Base-by-base conservation (phyloP, 2,888 invertebrate genomes). In the Sphaerophoria rueppellii region DNA sequence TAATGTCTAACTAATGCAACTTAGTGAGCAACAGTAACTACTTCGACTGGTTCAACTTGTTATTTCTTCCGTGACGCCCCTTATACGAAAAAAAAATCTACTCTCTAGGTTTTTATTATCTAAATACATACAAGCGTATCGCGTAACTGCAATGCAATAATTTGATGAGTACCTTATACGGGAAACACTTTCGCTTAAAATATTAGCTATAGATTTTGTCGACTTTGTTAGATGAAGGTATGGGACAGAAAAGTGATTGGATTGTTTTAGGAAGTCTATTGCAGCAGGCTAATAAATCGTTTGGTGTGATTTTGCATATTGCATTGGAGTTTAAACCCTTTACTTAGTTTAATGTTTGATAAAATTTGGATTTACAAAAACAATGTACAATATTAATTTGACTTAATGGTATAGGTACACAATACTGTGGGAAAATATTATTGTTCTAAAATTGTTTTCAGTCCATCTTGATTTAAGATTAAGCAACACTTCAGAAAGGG, bases 61-160 rank as follows among this genome's bases (percentile, higher is more conserved):
- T 67, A 71, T 60, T 32, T 60, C 70, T 78, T 78, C 73, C 78
- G 78, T 74, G 73, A 82, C 63, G 74, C 70, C 58, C 63, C 78
- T 73, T 70, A 58, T 65, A 70, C 69, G 70, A 12, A 35, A 82
- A 78, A 74, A n/a, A 24, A 24, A 24, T 50, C 35, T 70, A 67
- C 82, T 78, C 78, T 82, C 74, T 73, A 54, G 40, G n/a, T 24
- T 40, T 40, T 6, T 24, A 50, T 35, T 57, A 37, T 37, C 57
- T 55, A 57, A 6, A 32, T 4, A 32, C 14, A 82, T 46, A 52
- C 37, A n/a, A 16, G 6, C 16, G 5, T 7, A 76, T 48, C 60
- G 11, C 48, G 35, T 58, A 78, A 78, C 65, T 60, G 65, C 52
- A 46, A 34, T 9, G 69, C 69, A 69, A 43, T 63, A 43, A 69